phyloP scores from a whole-genome alignment of 2,888 invertebrate genomes.

The Epinotia brunnichana region DNA sequence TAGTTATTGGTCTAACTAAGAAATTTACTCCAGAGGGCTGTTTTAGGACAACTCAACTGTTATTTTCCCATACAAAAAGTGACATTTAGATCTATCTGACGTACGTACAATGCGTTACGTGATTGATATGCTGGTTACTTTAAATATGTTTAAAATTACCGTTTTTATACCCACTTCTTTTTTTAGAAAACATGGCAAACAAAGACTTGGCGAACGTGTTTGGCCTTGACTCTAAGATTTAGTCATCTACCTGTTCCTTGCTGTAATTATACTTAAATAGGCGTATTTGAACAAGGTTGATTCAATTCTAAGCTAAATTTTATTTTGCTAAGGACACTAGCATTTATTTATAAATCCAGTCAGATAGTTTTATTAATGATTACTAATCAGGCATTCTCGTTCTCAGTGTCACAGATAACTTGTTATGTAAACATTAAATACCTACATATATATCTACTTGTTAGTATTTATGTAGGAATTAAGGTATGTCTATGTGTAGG shows the following conservation, averaged over 20 bases:
- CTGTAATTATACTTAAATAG: conserved; percentile 22
- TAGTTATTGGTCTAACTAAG: neutral
- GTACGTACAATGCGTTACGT: no score
- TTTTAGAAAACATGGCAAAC: neutral
- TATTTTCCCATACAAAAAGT: no score
- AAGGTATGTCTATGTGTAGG: no score
- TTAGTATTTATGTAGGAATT: no score
- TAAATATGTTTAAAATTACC: conserved; percentile 3
- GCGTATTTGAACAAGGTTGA: conserved; percentile 17
- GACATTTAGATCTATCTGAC: no score
- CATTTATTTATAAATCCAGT: neutral
- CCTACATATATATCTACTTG: no score
- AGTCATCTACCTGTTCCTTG: conserved; percentile 28
- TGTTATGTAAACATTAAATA: neutral
- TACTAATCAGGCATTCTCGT: no score
- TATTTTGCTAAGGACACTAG: conserved; percentile 11
- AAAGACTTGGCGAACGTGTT: neutral
- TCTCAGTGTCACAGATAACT: neutral
- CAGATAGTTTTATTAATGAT: no score
- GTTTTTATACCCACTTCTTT: neutral
- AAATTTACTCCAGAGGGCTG: neutral
- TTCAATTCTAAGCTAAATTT: neutral
- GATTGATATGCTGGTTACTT: no score
- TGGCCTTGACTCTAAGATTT: conserved; percentile 35
- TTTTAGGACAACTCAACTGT: no score